Evolutionary conservation across 2,113 vertebrate species (phyloP).

Genomic region (Phalacrocorax carbo): DNA sequence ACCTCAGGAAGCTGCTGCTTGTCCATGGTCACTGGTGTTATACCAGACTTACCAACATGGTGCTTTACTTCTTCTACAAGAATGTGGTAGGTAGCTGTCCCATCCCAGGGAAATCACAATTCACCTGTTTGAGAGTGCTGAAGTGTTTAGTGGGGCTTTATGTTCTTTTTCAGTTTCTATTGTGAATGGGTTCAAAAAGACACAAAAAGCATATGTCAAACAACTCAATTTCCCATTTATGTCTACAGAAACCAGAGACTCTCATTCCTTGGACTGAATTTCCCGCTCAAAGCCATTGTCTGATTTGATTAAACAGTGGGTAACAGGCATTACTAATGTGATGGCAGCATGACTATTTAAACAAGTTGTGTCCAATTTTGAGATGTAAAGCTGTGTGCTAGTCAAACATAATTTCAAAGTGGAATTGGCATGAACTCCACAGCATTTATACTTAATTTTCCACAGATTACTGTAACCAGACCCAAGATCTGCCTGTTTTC

Average conservation of each 20-base stretch:
- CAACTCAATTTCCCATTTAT: not conserved
- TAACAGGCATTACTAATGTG: not conserved
- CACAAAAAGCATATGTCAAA: not conserved
- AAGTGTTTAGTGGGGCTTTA: not conserved
- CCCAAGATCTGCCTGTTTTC: not conserved
- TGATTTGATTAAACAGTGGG: constrained; percentile 18
- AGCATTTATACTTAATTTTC: not conserved
- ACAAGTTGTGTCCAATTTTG: not conserved
- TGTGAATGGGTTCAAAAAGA: not conserved
- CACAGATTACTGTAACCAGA: not conserved
- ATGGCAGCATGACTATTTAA: constrained; percentile 8
- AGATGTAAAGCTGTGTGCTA: not conserved
- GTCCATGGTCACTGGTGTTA: constrained; percentile 86
- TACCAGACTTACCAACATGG: constrained; percentile 79
- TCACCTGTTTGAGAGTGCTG: not conserved
- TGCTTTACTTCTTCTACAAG: constrained; percentile 85
- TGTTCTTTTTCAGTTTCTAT: not conserved
- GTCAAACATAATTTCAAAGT: not conserved
- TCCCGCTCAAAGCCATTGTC: constrained; percentile 23
- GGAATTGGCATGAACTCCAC: not conserved
- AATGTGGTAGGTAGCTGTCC: constrained; percentile 77
- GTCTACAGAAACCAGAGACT: not conserved
- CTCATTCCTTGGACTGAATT: not conserved
- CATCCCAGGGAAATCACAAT: not conserved
- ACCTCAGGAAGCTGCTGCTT: constrained; percentile 79